Conservation (phyloP, 2,888 invertebrate species). For the Drosophila paracracens region DNA sequence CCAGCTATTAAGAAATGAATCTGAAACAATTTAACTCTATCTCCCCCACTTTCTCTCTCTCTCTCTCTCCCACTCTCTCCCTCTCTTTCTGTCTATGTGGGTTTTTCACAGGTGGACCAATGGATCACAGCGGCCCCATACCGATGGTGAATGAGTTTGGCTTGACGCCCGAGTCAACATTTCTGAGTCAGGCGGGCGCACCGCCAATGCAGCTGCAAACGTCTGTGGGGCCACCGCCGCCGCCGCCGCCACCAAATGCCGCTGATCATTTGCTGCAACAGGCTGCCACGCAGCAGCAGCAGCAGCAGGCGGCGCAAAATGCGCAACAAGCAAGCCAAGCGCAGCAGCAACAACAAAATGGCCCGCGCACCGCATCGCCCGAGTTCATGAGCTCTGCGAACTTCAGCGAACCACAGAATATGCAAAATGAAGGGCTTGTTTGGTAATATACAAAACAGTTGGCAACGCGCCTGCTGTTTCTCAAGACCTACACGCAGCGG, state of each 20-base stretch:
- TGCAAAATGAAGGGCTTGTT: constrained; percentile 90
- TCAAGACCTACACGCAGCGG: constrained; percentile 79
- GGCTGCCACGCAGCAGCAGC: constrained; percentile 74
- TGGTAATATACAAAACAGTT: constrained; percentile 87
- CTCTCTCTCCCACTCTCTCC: background rate
- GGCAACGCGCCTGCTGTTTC: constrained; percentile 83
- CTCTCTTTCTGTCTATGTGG: constrained; percentile 6
- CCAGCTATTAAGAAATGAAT: background rate
- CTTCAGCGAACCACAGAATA: constrained; percentile 89
- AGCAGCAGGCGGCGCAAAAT: constrained; percentile 78
- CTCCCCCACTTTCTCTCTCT: background rate
- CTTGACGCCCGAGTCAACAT: constrained; percentile 88
- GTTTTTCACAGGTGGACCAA: constrained; percentile 88
- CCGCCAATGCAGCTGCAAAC: constrained; percentile 84
- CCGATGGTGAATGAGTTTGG: constrained; percentile 92
- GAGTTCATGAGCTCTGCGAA: constrained; percentile 89
- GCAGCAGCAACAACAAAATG: constrained; percentile 82
- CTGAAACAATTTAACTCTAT: background rate
- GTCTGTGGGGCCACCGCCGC: constrained; percentile 85
- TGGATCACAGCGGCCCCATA: constrained; percentile 89
- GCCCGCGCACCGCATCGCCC: constrained; percentile 91
- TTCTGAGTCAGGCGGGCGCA: constrained; percentile 86
- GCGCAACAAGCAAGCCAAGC: constrained; percentile 81
- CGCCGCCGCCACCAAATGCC: constrained; percentile 85
- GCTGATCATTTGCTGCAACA: constrained; percentile 82